Evolutionary conservation across 2,797 vertebrate genomes (phyloP), one percentile per base, ranked within the genome.

Genomic region (Melopsittacus undulatus): DNA sequence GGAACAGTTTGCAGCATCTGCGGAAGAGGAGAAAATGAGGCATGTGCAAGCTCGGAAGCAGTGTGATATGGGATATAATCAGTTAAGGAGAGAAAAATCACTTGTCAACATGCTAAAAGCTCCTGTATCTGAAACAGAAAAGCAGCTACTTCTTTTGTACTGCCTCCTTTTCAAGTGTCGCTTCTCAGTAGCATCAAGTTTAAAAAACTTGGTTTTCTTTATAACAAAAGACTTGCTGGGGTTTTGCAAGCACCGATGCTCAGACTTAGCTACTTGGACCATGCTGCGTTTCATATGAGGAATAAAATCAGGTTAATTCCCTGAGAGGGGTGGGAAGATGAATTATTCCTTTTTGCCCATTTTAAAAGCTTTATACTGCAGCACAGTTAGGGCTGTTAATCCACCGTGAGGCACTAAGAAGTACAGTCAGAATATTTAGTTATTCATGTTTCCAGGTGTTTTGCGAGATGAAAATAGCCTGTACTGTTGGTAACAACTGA

Each of bases 11-110:
- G 15, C n/a, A 46, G 34, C 11, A 64, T 20, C 2, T 3, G 13
- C 15, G 27, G 67, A 43, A 51, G 40, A 54, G 24, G 19, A 27
- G 56, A 27, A 43, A 29, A 5, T 13, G 40, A 63, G 29, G 57
- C 56, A 38, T 34, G 15, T 27, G 1, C 0, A 1, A 48, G 57
- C 34, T 22, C 13, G 42, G 49, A 64, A 46, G 62, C 27, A 51
- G 20, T 0, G 0, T 52, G 17, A 52, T 45, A 22, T 23, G 27
- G 10, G 17, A 5, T 6, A 11, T 22, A 13, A 6, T 4, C 6
- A 8, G 14, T 5, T 3, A 32, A n/a, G n/a, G 13, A 18, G 24
- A 23, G 16, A 15, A 23, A 13, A 4, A 20, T 10, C 10, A 9
- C 23, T 36, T 49, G 38, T 15, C 24, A 76, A 12, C 11, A 2